phyloP scores from a whole-genome alignment of 2,113 vertebrate species.

The Bolborhynchus lineola region DNA sequence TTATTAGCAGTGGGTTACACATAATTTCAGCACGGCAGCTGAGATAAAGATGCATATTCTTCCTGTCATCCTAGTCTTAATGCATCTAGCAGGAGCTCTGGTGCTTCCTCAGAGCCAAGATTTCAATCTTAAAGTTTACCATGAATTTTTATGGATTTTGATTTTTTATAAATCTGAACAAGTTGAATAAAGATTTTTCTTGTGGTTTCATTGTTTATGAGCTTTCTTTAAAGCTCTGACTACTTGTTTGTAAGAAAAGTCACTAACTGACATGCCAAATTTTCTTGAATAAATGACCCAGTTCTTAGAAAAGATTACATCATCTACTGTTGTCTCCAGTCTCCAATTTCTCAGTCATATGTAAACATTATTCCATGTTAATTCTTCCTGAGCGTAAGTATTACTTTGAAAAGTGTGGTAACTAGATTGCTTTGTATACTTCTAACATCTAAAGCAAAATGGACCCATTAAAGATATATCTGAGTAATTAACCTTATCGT shows the following conservation, averaged over 20 bases:
- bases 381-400: conserved; percentile 43
- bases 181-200: neutral
- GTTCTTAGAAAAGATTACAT: conserved; percentile 8
- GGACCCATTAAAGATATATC: conserved; percentile 15
- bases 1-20: neutral
- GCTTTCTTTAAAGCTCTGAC: neutral
- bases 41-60: neutral
- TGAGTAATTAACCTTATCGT: conserved; percentile 60
- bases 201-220: neutral
- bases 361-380: neutral
- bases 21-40: neutral
- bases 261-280: neutral
- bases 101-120: neutral
- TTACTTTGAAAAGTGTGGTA: neutral
- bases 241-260: neutral
- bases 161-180: neutral
- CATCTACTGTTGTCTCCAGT: conserved; percentile 2
- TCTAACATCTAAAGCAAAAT: conserved; percentile 19
- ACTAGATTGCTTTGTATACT: neutral
- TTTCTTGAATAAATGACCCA: conserved; percentile 39
- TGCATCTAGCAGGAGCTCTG: neutral
- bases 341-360: neutral
- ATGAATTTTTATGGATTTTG: neutral
- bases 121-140: neutral
- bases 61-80: neutral